These are phyloP conservation scores for Planiliza haematocheilus DNA, from an alignment of 2,113 vertebrate species.

Conservation along the genomic window DNA sequence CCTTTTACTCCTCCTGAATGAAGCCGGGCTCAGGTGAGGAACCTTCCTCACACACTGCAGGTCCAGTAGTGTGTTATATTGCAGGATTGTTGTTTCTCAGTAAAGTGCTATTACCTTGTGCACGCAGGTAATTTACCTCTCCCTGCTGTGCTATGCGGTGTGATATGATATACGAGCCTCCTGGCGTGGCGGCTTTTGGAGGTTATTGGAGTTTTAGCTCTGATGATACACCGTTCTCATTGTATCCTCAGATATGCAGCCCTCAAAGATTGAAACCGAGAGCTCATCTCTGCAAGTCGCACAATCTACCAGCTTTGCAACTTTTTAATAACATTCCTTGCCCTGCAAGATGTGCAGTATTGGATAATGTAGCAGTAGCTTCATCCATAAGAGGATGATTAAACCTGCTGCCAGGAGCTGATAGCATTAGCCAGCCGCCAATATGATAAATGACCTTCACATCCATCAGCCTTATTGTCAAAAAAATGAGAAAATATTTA, in stretches of 20 bases:
- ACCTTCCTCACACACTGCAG: too few relatives aligned
- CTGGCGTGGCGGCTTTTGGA: constrained; percentile 28
- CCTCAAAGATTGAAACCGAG: constrained; percentile 57
- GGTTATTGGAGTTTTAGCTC: constrained; percentile 62
- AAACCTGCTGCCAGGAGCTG: constrained; percentile 71
- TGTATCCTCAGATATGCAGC: constrained; percentile 55
- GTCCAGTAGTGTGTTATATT: too few relatives aligned
- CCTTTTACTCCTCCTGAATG: too few relatives aligned
- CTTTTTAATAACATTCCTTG: constrained; percentile 80
- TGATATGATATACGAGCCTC: constrained; percentile 69
- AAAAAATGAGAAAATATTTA: constrained; percentile 57
- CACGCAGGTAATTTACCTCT: constrained; percentile 54
- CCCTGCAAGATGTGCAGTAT: constrained; percentile 73
- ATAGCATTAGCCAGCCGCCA: constrained; percentile 66
- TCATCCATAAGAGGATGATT: constrained; percentile 75
- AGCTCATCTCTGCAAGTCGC: constrained; percentile 42
- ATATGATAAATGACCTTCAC: constrained; percentile 71
- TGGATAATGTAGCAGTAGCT: constrained; percentile 69
- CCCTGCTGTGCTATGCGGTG: constrained; percentile 34
- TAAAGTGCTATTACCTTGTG: constrained; percentile 46
- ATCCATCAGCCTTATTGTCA: constrained; percentile 69
- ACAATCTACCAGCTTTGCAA: constrained; percentile 73
- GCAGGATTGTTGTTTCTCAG: constrained; percentile 25
- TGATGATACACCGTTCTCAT: constrained; percentile 62
- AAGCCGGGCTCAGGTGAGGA: too few relatives aligned